Percentiles rank a stretch among this genome's conserved stretches.
Evolutionary conservation across 2,888 invertebrate genomes (phyloP).

Genomic region (Epinotia ramella): DNA sequence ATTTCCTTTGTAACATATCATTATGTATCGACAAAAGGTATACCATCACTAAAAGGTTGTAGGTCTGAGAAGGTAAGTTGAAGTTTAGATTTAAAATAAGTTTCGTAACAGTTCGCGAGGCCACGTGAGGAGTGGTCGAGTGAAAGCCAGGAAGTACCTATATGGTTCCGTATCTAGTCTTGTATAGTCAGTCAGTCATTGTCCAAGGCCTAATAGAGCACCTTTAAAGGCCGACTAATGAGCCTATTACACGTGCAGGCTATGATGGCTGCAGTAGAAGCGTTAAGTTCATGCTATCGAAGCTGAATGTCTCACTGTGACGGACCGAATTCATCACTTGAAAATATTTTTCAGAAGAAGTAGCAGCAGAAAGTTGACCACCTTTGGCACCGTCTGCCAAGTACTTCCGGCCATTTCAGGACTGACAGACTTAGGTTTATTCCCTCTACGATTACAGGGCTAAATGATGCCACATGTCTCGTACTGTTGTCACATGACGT

Average conservation of each 20-base stretch:
- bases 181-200: conserved; percentile 25
- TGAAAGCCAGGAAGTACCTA: conserved; percentile 65
- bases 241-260: conserved; percentile 18
- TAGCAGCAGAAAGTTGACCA: no score
- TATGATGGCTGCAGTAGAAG: background rate
- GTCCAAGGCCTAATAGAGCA: conserved; percentile 38
- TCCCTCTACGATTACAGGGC: no score
- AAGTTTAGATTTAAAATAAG: conserved; percentile 7
- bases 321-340: background rate
- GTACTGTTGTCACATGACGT: no score
- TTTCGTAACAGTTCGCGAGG: conserved; percentile 67
- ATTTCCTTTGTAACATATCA: no score
- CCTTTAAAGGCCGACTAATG: conserved; percentile 32
- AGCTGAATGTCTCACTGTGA: background rate
- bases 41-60: background rate
- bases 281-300: background rate
- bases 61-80: background rate
- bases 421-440: no score
- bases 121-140: conserved; percentile 70
- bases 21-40: no score
- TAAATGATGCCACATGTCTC: no score
- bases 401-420: no score
- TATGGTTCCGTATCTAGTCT: conserved; percentile 40
- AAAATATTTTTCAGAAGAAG: no score
- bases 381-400: no score